These are phyloP conservation scores for Sinocyclocheilus anophthalmus DNA, from an alignment of 2,113 vertebrate species.

Conservation along the genomic window DNA sequence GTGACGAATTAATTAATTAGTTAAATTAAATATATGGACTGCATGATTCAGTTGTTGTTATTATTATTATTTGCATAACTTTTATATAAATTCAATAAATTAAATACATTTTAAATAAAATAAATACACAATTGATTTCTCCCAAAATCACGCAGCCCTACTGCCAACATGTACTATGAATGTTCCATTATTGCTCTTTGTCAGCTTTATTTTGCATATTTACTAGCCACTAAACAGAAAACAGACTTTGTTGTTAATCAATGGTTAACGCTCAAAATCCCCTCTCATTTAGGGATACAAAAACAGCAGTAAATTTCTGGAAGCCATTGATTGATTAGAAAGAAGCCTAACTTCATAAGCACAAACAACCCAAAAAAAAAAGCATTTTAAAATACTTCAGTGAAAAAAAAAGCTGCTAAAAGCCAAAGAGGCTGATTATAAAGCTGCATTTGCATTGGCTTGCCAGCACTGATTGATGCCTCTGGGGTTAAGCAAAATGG, in stretches of 20 bases:
- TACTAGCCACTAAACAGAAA: not conserved
- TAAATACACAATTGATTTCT: too few species aligned
- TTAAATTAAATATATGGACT: too few species aligned
- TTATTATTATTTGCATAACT: too few species aligned
- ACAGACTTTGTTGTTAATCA: not conserved
- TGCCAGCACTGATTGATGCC: conserved; percentile 6
- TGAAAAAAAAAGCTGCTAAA: not conserved
- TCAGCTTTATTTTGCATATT: not conserved
- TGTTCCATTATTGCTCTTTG: not conserved
- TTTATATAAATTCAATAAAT: too few species aligned
- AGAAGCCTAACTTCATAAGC: not conserved
- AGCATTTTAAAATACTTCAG: not conserved
- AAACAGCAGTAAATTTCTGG: not conserved
- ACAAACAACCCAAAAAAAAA: not conserved
- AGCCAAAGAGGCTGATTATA: not conserved
- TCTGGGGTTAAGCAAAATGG: not conserved
- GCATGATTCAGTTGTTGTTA: too few species aligned
- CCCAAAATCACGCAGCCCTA: too few species aligned
- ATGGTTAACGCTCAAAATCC: not conserved
- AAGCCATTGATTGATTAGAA: not conserved
- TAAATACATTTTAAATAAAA: too few species aligned
- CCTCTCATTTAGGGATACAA: not conserved
- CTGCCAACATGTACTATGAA: too few species aligned
- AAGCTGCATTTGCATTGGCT: conserved; percentile 25
- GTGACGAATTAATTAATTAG: too few species aligned